These are phyloP conservation scores for Hycleus phaleratus DNA, from an alignment of 1,140 invertebrate genomes.

Conservation along the genomic window DNA sequence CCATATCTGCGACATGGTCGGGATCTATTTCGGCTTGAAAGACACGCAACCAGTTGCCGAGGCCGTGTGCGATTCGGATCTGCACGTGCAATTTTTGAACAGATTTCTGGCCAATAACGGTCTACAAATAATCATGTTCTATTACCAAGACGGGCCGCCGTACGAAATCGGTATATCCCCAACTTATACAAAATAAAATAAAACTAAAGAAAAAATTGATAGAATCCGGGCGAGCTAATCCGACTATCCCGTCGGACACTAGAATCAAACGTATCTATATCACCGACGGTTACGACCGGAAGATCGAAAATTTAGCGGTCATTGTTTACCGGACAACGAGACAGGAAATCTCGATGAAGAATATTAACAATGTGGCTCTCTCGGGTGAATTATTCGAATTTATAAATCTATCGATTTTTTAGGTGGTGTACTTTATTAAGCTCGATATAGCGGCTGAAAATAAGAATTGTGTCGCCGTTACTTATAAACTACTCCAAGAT, in stretches of 20 bases:
- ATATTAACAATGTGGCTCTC: slow-evolving; percentile 44
- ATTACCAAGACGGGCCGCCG: slow-evolving; percentile 44
- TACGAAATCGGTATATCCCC: slow-evolving; percentile 42
- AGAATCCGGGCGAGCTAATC: slow-evolving; percentile 48
- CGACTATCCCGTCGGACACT: slow-evolving; percentile 34
- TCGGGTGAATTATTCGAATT: not conserved
- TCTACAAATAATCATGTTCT: slow-evolving; percentile 44
- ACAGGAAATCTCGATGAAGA: slow-evolving; percentile 44
- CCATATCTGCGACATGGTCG: slow-evolving; percentile 55
- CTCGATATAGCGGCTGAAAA: slow-evolving; percentile 42
- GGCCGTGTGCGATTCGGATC: slow-evolving; percentile 53
- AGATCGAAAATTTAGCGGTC: slow-evolving; percentile 46
- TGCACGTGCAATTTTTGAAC: slow-evolving; percentile 51
- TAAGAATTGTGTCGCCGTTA: slow-evolving; percentile 39
- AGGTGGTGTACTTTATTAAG: slow-evolving; percentile 37
- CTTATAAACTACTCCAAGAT: slow-evolving; percentile 43
- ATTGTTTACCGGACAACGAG: slow-evolving; percentile 47
- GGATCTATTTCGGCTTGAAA: slow-evolving; percentile 49
- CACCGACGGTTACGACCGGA: slow-evolving; percentile 42
- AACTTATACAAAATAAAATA: not conserved
- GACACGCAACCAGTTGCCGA: slow-evolving; percentile 50
- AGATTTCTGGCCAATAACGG: slow-evolving; percentile 44
- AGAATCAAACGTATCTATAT: slow-evolving; percentile 44
- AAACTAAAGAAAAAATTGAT: not conserved
- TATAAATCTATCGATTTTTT: slow-evolving; percentile 4